Evolutionary conservation across 2,888 invertebrate genomes (phyloP).

Genomic region (Pterostichus madidus): DNA sequence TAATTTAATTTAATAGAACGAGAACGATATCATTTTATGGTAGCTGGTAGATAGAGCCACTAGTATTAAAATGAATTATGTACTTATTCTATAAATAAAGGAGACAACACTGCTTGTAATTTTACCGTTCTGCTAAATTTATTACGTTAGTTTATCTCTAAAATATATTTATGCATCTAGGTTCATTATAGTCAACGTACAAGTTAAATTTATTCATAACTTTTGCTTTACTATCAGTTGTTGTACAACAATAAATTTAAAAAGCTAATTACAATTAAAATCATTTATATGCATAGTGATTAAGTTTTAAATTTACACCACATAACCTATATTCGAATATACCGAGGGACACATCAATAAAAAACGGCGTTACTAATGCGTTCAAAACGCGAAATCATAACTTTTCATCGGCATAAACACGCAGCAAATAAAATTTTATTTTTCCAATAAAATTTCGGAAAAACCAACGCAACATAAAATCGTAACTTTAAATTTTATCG

Average conservation of each 20-base stretch:
- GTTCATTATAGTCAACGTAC: background rate
- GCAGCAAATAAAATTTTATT: slow-evolving; percentile 42
- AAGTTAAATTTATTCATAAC: too few relatives aligned
- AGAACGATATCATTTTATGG: background rate
- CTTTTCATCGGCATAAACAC: slow-evolving; percentile 21
- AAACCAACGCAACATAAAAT: slow-evolving; percentile 4
- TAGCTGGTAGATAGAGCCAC: background rate
- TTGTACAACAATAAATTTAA: background rate
- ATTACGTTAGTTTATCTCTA: slow-evolving; percentile 31
- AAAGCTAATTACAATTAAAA: background rate
- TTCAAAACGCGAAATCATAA: slow-evolving; percentile 24
- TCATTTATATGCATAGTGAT: background rate
- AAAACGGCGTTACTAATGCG: too few relatives aligned
- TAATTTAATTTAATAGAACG: background rate
- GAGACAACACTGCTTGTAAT: background rate
- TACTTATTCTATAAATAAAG: background rate
- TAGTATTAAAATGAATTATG: background rate
- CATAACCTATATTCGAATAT: background rate
- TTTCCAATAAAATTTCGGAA: slow-evolving; percentile 38
- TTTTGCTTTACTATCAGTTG: too few relatives aligned
- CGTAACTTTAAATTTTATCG: slow-evolving; percentile 48
- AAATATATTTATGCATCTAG: background rate
- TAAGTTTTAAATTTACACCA: background rate
- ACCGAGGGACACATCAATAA: too few relatives aligned
- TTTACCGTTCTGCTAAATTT: background rate